phyloP scores from a whole-genome alignment of 1,140 invertebrate species.

The Pomacea maculata region DNA sequence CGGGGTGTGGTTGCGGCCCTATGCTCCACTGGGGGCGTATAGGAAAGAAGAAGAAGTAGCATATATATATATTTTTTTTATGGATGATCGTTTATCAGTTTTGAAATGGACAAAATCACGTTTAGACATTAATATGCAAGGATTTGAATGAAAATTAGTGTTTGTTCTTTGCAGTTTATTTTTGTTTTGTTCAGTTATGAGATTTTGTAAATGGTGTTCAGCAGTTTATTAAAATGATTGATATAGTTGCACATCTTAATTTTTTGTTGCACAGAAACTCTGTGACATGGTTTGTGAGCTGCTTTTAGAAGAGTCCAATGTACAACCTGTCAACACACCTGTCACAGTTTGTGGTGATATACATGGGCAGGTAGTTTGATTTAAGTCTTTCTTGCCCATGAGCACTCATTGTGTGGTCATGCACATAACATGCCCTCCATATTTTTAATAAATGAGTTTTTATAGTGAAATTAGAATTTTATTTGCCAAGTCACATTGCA shows the following conservation, averaged over 20 bases:
- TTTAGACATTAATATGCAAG: background rate
- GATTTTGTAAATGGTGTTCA: no score
- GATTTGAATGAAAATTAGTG: background rate
- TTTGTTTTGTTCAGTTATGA: background rate
- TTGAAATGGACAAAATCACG: background rate
- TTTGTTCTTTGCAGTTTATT: background rate
- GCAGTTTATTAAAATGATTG: no score
- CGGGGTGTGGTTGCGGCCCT: no score
- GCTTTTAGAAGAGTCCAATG: conserved; percentile 98
- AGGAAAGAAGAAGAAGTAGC: no score
- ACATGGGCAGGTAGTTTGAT: conserved; percentile 84
- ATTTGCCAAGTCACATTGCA: background rate
- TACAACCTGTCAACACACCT: conserved; percentile 97
- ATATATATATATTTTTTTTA: no score
- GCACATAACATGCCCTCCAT: no score
- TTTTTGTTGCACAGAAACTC: conserved; percentile 55
- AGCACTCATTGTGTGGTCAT: background rate
- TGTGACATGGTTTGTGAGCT: conserved; percentile 73
- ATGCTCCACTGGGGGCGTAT: no score
- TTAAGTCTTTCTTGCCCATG: background rate
- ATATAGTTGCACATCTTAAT: no score
- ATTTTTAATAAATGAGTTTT: background rate
- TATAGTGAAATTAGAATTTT: background rate
- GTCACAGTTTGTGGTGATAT: conserved; percentile 99
- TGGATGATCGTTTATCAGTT: no score